Percentiles rank a stretch among this genome's conserved stretches.
Conservation (phyloP, 2,113 vertebrate species). For the Cryptotis parvus region DNA sequence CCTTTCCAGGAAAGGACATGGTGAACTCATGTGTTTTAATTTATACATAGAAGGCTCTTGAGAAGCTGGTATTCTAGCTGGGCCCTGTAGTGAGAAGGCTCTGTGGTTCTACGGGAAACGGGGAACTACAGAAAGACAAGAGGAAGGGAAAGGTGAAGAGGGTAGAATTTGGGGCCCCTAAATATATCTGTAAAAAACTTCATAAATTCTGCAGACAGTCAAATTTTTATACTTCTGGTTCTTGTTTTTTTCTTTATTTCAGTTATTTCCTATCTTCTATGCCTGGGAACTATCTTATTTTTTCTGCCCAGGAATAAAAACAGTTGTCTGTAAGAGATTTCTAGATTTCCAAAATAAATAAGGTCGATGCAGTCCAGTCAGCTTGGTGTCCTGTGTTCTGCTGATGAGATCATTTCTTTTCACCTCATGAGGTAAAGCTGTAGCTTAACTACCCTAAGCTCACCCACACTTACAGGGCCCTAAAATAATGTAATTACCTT, state of each 20-base stretch:
- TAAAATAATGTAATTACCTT: background rate
- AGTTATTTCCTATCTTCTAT: background rate
- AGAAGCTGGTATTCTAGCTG: background rate
- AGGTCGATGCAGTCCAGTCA: background rate
- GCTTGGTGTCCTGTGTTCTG: background rate
- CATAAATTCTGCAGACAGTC: background rate
- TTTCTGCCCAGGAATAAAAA: background rate
- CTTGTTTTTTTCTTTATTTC: conserved; percentile 48
- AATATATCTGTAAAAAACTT: background rate
- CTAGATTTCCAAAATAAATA: background rate
- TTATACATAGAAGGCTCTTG: background rate
- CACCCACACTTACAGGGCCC: background rate
- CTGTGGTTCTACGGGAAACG: background rate
- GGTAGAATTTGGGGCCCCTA: background rate
- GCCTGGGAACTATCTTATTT: background rate
- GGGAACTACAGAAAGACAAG: background rate
- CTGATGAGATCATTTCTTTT: background rate
- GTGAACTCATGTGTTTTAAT: background rate
- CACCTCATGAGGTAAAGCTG: background rate
- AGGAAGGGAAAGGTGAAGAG: background rate
- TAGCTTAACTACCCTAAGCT: background rate
- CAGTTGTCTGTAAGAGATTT: background rate
- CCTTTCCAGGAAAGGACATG: background rate
- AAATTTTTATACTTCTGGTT: background rate
- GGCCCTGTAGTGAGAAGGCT: background rate